These are phyloP conservation scores for Brenthis hecate DNA, from an alignment of 2,888 invertebrate genomes.

Conservation along the genomic window DNA sequence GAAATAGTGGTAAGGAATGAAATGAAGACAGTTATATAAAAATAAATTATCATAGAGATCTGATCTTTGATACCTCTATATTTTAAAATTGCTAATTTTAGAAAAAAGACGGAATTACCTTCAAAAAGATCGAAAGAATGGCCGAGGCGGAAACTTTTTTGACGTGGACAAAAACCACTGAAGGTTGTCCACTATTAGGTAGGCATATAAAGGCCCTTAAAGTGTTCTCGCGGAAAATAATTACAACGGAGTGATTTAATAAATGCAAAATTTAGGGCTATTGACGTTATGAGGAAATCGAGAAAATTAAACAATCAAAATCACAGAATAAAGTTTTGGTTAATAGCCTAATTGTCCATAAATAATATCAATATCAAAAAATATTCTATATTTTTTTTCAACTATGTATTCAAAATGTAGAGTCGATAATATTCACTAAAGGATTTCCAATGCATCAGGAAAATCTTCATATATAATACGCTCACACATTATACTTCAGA, in stretches of 20 bases:
- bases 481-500: constrained; percentile 29
- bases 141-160: constrained; percentile 50
- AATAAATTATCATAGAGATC: constrained; percentile 2
- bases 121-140: constrained; percentile 40
- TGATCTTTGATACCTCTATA: constrained; percentile 13
- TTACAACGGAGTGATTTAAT: constrained; percentile 46
- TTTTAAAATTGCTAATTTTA: constrained; percentile 19
- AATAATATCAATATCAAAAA: neutral
- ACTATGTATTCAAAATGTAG: neutral
- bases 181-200: constrained; percentile 43
- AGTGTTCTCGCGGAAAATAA: constrained; percentile 43
- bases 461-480: constrained; percentile 15
- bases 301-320: constrained; percentile 6
- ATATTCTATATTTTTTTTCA: neutral
- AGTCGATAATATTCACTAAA: constrained; percentile 3
- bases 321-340: neutral
- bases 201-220: constrained; percentile 47
- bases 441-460: neutral
- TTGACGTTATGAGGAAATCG: constrained; percentile 47
- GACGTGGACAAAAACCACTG: constrained; percentile 47
- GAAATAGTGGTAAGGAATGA: no score
- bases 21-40: neutral
- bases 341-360: neutral
- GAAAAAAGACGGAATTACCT: constrained; percentile 43
- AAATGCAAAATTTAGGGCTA: constrained; percentile 46